Evolutionary conservation across 2,113 vertebrate genomes (phyloP), one percentile per base, ranked within the genome.

Genomic region (Rafetus swinhoei): DNA sequence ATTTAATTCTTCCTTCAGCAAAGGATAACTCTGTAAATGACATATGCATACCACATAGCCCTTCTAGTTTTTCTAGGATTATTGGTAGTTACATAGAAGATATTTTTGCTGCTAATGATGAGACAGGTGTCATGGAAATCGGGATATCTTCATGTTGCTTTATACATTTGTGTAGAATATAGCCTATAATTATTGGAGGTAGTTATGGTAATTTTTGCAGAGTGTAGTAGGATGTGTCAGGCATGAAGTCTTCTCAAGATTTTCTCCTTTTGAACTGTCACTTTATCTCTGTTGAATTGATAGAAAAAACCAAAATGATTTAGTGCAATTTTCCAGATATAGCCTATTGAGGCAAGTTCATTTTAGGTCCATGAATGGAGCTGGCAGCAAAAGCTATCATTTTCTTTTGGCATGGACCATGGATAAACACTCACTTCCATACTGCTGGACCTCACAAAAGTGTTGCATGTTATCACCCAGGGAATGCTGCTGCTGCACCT

Each of bases 1-100:
- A 91, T 81, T 92, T 53, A 93, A 94, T 89, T 89, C 55, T 79
- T 90, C 52, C 81, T 87, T 80, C 59, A 87, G 79, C 39, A 87
- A 95, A 84, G 35, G 15, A 89, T 92, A 59, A 54, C 72, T 72
- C 4, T 53, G 74, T 82, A 94, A 86, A 77, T 50, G 39, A 77
- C 35, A 72, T 15, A 50, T 77, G 50, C 35, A 77, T 25, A 77
- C 22, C n/a, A 35, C 35, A 72, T 50, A 77, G 39, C 35, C 55
- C 45, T 32, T 1, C 57, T 82, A 89, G 62, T 86, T 93, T 89
- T 79, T 87, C 80, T n/a, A 14, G 39, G 35, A 82, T 56, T 94
- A 65, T 18, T 90, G 80, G 69, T 62, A 96, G 32, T 62, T 76
- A 10, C 52, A 86, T 79, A 87, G 85, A 94, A 87, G 84, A 85